phyloP scores from a whole-genome alignment of 2,888 invertebrate genomes.

The Meliscaeva auricollis region DNA sequence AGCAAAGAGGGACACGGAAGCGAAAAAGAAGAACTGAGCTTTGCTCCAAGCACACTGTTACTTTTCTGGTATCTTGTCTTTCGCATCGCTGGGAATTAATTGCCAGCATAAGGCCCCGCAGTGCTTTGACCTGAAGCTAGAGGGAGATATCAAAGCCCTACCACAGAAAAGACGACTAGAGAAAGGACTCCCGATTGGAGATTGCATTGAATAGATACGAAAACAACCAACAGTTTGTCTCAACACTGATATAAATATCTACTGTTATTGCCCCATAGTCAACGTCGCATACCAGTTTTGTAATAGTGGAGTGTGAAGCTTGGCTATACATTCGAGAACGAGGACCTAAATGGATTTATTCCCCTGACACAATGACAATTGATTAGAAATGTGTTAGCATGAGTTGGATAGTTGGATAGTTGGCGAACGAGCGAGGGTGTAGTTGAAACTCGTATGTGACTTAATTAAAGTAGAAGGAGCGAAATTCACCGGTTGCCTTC shows the following conservation, averaged over 20 bases:
- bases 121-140: constrained; percentile 45
- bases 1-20: constrained; percentile 30
- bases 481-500: background rate
- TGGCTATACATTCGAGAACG: constrained; percentile 22
- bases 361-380: constrained; percentile 63
- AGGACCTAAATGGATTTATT: constrained; percentile 52
- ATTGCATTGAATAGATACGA: constrained; percentile 51
- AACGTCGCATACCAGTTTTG: constrained; percentile 21
- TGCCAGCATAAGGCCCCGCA: constrained; percentile 59
- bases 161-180: constrained; percentile 30
- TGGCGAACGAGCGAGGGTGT: background rate
- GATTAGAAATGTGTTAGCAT: constrained; percentile 64
- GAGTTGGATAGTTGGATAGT: constrained; percentile 2
- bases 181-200: constrained; percentile 33
- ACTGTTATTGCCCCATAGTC: constrained; percentile 28
- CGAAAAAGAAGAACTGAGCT: constrained; percentile 41
- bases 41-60: constrained; percentile 42
- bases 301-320: constrained; percentile 39
- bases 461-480: constrained; percentile 57
- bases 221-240: constrained; percentile 48
- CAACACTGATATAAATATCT: constrained; percentile 46
- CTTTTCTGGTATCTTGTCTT: constrained; percentile 65
- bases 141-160: constrained; percentile 40
- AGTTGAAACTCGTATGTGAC: constrained; percentile 40
- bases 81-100: constrained; percentile 72